These are phyloP conservation scores for Agrotis exclamationis DNA, from an alignment of 2,888 invertebrate genomes.

Conservation along the genomic window DNA sequence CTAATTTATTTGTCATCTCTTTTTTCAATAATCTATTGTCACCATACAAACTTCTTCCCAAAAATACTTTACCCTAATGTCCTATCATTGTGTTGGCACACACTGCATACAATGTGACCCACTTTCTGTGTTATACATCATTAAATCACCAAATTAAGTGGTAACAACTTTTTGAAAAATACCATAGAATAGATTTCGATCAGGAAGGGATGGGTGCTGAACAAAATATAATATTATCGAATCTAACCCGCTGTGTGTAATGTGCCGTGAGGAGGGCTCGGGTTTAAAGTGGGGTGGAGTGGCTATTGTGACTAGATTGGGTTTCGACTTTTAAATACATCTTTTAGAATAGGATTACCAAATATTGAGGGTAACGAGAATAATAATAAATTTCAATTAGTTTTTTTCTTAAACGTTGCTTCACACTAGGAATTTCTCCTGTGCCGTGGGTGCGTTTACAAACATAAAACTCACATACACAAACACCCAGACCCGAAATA, in stretches of 20 bases:
- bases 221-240: constrained; percentile 88
- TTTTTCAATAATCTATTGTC: neutral
- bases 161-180: constrained; percentile 80
- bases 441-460: too few relatives aligned
- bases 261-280: constrained; percentile 77
- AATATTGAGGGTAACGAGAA: neutral
- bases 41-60: neutral
- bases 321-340: neutral
- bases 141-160: constrained; percentile 87
- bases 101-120: constrained; percentile 56
- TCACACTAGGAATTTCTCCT: too few relatives aligned
- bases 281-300: constrained; percentile 62
- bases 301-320: constrained; percentile 6
- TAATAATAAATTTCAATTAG: too few relatives aligned
- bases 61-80: constrained; percentile 6
- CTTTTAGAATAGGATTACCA: too few relatives aligned
- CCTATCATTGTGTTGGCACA: constrained; percentile 15
- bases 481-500: too few relatives aligned
- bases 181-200: constrained; percentile 73
- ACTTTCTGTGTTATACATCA: constrained; percentile 74
- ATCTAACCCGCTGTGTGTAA: constrained; percentile 82
- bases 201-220: constrained; percentile 78
- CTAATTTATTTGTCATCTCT: neutral
- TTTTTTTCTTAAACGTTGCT: too few relatives aligned
- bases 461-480: too few relatives aligned